Base-by-base conservation (phyloP, 2,888 invertebrate species). In the Morpho achilles region DNA sequence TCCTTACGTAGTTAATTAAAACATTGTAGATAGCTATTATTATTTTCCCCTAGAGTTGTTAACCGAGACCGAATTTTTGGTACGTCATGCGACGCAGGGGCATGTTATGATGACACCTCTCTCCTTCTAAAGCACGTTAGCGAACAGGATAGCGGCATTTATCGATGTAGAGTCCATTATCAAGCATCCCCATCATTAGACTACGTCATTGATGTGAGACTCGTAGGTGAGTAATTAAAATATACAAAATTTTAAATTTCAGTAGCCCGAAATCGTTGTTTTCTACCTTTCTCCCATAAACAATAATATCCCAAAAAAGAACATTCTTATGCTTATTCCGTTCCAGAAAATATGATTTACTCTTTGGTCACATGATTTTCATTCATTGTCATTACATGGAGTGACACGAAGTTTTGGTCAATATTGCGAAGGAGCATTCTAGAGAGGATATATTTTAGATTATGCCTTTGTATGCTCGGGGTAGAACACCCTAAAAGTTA, bases 151-250 rank as follows among this genome's bases (percentile, higher is more conserved):
- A 75, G 67, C 1, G 87, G 86, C 0, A 61, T 74, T 32, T 88
- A 88, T 62, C 70, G 82, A 41, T 88, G 87, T 65, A 71, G 87
- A 7, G 78, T 88, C 0, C 85, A 87, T 61, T 87, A 84, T 58
- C 84, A 86, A 61, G 83, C 78, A 0, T 84, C 83, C 0, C 82
- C 86, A 0, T 78, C 85, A 0, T 75, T 82, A 0, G 87, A 87
- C 59, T 82, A 76, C 53, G 75, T 79, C 2, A 78, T 85, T 9
- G 76, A 84, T 16, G 63, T 87, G 0, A 69, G 68, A 50, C 59
- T 87, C 22, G 84, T 87, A 9, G 82, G 87, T 88, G 58, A 76
- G 82, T 74, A 23, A 53, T 44, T 32, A 32, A 32, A 32, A 32
- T 16, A 32, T 32, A 48, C 23, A 22, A 4, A 48, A 10, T 32